phyloP scores from a whole-genome alignment of 2,113 vertebrate genomes.

The Vanacampus margaritifer region DNA sequence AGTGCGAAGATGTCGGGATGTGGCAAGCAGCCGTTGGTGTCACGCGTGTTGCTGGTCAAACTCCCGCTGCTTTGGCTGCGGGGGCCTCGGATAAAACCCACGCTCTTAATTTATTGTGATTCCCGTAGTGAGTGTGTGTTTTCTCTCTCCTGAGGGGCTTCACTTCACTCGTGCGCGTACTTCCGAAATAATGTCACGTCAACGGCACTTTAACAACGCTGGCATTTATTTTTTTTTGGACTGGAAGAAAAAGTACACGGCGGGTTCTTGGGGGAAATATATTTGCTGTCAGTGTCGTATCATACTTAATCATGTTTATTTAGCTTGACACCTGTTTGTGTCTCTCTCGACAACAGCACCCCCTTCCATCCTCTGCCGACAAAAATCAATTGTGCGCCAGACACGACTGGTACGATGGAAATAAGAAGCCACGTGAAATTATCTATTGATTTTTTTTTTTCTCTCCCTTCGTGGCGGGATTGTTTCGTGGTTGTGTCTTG shows the following conservation, averaged over 20 bases:
- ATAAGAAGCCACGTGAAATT: conserved; percentile 58
- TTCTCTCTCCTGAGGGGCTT: neutral
- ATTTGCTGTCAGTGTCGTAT: conserved; percentile 47
- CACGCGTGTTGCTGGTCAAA: neutral
- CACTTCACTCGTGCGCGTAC: conserved; percentile 11
- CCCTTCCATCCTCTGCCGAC: neutral
- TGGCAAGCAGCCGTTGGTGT: neutral
- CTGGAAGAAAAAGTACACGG: conserved; percentile 18
- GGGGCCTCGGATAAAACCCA: conserved; percentile 31
- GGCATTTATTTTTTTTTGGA: conserved; percentile 26
- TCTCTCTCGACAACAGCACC: conserved; percentile 19
- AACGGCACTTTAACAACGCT: conserved; percentile 25
- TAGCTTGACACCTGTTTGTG: conserved; percentile 45
- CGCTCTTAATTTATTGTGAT: conserved; percentile 56
- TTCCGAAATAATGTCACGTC: conserved; percentile 45
- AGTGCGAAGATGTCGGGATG: conserved; percentile 27
- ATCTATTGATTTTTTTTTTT: conserved; percentile 63
- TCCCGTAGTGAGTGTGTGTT: conserved; percentile 16
- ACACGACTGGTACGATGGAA: conserved; percentile 37
- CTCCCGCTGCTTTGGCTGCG: conserved; percentile 43
- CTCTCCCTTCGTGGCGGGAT: neutral
- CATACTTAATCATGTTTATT: conserved; percentile 52
- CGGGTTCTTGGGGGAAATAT: conserved; percentile 47
- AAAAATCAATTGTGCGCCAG: conserved; percentile 32
- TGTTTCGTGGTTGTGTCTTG: conserved; percentile 11